Evolutionary conservation across 2,888 invertebrate genomes (phyloP), one percentile per base, ranked within the genome.

Genomic region (Allygus modestus): DNA sequence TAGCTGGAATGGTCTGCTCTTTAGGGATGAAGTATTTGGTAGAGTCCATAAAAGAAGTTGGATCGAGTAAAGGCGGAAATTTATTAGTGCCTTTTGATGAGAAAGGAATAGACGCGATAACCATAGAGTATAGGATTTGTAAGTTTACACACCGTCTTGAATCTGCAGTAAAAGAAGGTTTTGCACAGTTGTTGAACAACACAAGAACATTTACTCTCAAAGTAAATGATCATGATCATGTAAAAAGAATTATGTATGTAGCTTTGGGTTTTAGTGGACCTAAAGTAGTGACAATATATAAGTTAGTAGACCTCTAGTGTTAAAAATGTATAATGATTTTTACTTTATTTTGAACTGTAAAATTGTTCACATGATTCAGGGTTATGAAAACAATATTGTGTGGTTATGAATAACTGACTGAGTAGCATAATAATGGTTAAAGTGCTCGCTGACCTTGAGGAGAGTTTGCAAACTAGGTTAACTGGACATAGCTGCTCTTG

Each of bases 21-120:
- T 73, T 73, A 73, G 73, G 73, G 11, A 37, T 73, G 37, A 73
- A 73, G n/a, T 73, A 73, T 73, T 28, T 73, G 73, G 73, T 73
- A 15, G 73, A 41, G 17, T 41, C 73, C 5, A 41, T 37, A 12
- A 73, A 73, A 73, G 73, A 73, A 73, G 37, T 37, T 20, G 41
- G 73, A 28, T 23, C 11, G 15, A 41, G n/a, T 20, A 73, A 73
- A 23, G 73, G 73, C 5, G 73, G 73, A 15, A 73, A 41, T 41
- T 41, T 37, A 41, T 73, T 73, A 17, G 41, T 73, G 11, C 73
- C 73, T 41, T 37, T 73, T 73, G 73, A 37, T 41, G 28, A 37
- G 5, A 41, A 73, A 41, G 73, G 73, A 17, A 41, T 20, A 23
- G 73, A 41, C 1, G 73, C 41, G 1, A 73, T 73, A 37, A 4